Evolutionary conservation across 1,140 invertebrate genomes (phyloP).

Genomic region (Kradibia gibbosae): DNA sequence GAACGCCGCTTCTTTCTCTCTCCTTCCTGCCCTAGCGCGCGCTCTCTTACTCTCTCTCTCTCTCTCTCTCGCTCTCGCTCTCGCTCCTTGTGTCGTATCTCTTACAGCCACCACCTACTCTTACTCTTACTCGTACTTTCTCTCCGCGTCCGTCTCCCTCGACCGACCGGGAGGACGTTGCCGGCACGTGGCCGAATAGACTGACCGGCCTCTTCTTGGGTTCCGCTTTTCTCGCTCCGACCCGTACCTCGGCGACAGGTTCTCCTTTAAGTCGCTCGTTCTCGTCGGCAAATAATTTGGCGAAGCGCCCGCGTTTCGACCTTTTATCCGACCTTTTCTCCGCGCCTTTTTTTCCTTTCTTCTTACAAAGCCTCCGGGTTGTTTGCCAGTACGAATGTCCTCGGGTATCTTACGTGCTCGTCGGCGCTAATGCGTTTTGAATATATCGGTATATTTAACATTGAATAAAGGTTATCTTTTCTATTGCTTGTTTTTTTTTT

Average conservation of each 20-base stretch:
- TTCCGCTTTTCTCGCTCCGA: not conserved
- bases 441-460: constrained; percentile 2
- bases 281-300: not conserved
- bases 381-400: not conserved
- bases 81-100: not conserved
- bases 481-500: too few relatives aligned
- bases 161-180: not conserved
- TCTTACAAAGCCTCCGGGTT: not conserved
- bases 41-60: not conserved
- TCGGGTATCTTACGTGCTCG: not conserved
- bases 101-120: too few relatives aligned
- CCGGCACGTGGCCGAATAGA: not conserved
- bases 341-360: not conserved
- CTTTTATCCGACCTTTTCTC: not conserved
- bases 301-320: not conserved
- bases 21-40: not conserved
- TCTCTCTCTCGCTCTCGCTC: not conserved
- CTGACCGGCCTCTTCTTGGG: not conserved
- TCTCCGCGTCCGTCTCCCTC: not conserved
- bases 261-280: not conserved
- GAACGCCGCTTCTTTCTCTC: not conserved
- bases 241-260: not conserved
- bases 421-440: not conserved
- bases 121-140: constrained; percentile 1
- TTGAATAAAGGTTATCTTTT: not conserved